Evolutionary conservation across 2,113 vertebrate genomes (phyloP), one percentile per base, ranked within the genome.

Genomic region (Lophochroa leadbeateri): DNA sequence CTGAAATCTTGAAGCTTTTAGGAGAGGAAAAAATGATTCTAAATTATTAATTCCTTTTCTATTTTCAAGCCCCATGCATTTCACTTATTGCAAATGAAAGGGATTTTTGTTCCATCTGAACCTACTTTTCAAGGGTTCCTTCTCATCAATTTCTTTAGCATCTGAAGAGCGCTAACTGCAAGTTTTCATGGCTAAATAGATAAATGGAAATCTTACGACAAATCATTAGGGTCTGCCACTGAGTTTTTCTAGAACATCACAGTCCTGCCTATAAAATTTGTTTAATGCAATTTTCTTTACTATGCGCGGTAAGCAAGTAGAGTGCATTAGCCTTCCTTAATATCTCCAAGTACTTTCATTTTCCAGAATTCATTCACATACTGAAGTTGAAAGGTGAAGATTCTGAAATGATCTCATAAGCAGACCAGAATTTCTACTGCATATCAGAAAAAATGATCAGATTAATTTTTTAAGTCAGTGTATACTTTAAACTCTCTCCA

Each of bases 81-180:
- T 64, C 57, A 82, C 31, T 74, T 76, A 6, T 17, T 41, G 55
- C 43, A 92, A 94, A 44, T 24, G 27, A 77, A 86, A 81, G 47
- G 41, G n/a, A 43, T n/a, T 96, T 84, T 69, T 88, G n/a, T 92
- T 94, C 35, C 37, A 86, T 41, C 25, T 86, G 43, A 95, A 86
- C 63, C 70, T 46, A 67, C 31, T 70, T 96, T 92, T 90, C 46
- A 88, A 92, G 43, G n/a, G 58, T 53, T 76, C 27, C 52, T 82
- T 90, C 39, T 39, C 44, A 94, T 33, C 74, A 69, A 41, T 71
- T 93, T 82, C 80, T 64, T 41, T 63, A 75, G 46, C 43, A 69
- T 37, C 37, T 86, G 78, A 79, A 89, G n/a, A 84, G 31, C 43
- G 58, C 41, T 60, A 89, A 37, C 47, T 49, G 60, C 28, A 79